phyloP scores from a whole-genome alignment of 2,888 invertebrate species.

The Isoperla grammatica region DNA sequence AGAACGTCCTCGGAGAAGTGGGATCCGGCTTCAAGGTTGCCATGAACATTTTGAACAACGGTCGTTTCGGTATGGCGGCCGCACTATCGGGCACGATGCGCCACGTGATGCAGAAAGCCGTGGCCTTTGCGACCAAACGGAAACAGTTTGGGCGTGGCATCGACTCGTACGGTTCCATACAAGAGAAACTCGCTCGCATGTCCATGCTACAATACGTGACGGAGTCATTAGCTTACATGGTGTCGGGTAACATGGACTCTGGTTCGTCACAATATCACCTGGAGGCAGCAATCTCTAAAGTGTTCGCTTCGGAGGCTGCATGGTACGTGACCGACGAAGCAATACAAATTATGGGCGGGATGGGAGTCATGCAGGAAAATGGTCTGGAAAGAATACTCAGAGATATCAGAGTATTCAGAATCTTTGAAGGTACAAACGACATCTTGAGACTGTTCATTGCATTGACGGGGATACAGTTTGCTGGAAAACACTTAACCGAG shows the following conservation, averaged over 20 bases:
- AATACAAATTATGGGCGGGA: constrained; percentile 94
- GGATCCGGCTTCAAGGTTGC: constrained; percentile 95
- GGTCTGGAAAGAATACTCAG: constrained; percentile 89
- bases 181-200: constrained; percentile 94
- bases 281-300: constrained; percentile 96
- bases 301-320: constrained; percentile 90
- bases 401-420: constrained; percentile 94
- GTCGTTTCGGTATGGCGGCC: constrained; percentile 96
- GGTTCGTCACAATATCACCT: constrained; percentile 92
- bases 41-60: constrained; percentile 98
- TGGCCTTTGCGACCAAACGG: constrained; percentile 84
- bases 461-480: constrained; percentile 90
- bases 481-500: constrained; percentile 87
- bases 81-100: constrained; percentile 90
- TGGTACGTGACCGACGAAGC: constrained; percentile 97
- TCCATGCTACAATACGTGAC: constrained; percentile 85
- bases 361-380: constrained; percentile 92
- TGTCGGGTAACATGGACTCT: constrained; percentile 94
- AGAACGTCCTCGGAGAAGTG: constrained; percentile 83
- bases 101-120: constrained; percentile 77
- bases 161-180: constrained; percentile 74
- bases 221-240: constrained; percentile 89
- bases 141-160: constrained; percentile 86
- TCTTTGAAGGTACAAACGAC: constrained; percentile 99
- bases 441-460: constrained; percentile 94